Evolutionary conservation across 2,113 vertebrate species (phyloP).

Genomic region (Alligator mississippiensis): DNA sequence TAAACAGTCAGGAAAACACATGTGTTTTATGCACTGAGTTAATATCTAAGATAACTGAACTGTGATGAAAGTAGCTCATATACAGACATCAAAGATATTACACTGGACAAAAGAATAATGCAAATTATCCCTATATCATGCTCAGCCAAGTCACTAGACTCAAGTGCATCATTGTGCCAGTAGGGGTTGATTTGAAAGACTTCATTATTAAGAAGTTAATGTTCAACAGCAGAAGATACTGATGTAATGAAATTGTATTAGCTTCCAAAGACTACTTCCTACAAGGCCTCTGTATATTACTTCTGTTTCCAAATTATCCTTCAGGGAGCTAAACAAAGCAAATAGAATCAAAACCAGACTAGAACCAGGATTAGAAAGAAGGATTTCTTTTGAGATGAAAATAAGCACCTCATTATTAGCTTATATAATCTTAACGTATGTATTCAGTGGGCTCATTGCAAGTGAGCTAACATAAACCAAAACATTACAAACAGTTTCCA

Average conservation of each 20-base stretch:
- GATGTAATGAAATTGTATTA: neutral
- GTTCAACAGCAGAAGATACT: constrained; percentile 27
- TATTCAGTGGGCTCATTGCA: neutral
- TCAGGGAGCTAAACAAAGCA: constrained; percentile 35
- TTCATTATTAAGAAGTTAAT: constrained; percentile 69
- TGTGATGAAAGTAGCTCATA: constrained; percentile 62
- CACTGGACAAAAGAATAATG: constrained; percentile 51
- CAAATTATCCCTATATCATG: constrained; percentile 35
- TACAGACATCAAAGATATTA: constrained; percentile 70
- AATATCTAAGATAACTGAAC: constrained; percentile 30
- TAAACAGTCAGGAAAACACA: constrained; percentile 41
- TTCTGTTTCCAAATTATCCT: constrained; percentile 48
- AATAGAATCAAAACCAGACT: constrained; percentile 16
- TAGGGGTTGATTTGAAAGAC: constrained; percentile 57
- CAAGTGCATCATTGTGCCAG: constrained; percentile 59
- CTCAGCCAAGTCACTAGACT: constrained; percentile 64
- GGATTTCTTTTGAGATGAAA: neutral
- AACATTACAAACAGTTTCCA: neutral
- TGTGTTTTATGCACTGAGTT: constrained; percentile 26
- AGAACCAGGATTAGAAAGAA: constrained; percentile 26
- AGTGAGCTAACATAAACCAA: neutral
- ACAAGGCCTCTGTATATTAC: constrained; percentile 37
- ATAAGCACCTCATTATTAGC: neutral
- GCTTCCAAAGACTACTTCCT: constrained; percentile 29
- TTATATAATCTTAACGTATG: neutral